Evolutionary conservation across 2,797 vertebrate species (phyloP), one percentile per base, ranked within the genome.

Genomic region (Lophotriccus pileatus): DNA sequence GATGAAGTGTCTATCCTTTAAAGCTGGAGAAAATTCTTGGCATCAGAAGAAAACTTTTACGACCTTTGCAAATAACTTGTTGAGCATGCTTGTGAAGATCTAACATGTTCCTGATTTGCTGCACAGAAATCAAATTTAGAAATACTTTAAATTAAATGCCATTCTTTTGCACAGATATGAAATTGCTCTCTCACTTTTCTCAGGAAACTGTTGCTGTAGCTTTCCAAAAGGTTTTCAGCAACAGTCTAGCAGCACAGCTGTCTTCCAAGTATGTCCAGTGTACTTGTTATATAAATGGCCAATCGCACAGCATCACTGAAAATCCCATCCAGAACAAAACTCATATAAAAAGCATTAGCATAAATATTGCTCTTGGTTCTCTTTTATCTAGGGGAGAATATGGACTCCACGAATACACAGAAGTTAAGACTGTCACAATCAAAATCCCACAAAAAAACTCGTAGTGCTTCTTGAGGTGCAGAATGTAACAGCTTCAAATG

Each of bases 361-460:
- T 62, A 52, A 69, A 80, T 53, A 84, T 56, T 89, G 6, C 22
- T 60, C 20, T 36, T 66, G 0, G 2, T 87, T 97, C 73, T 96
- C 22, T 79, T 91, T 77, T 94, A 72, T 97, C 62, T 95, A 99
- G 98, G 95, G 98, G 98, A 78, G 98, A 99, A 97, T 98, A 98
- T 7, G 98, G 98, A 75, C 94, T 99, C 86, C 98, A 98, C 27
- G 98, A 99, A 95, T 99, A 99, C 79, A 99, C 98, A 36, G 99
- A 99, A 95, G 94, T 99, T 90, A 99, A 99, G 95, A 98, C 98
- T 4, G 98, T 99, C 87, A 98, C 98, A 44, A 97, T 99, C 95
- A 99, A 98, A 98, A 98, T 99, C 94, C 98, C 98, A 56, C 97
- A 98, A 96, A 99, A 99, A 96, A 99, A 98, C 86, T 99, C 98